Evolutionary conservation across 2,888 invertebrate genomes (phyloP).

Genomic region (Nebria salina): DNA sequence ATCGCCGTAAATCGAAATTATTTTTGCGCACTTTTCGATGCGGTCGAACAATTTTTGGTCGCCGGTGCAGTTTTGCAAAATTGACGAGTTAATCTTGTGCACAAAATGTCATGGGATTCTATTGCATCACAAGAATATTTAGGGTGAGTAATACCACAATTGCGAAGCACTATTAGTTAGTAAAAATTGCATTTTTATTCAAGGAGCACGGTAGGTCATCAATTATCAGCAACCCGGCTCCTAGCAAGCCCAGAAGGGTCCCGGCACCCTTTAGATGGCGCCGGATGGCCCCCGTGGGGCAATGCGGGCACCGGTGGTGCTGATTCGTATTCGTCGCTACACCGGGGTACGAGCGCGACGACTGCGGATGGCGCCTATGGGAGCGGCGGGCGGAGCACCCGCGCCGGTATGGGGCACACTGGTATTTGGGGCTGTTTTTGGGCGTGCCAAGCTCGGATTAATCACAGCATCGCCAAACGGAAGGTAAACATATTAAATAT

Average conservation of each 20-base stretch:
- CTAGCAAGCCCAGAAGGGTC: slow-evolving; percentile 86
- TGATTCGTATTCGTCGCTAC: slow-evolving; percentile 60
- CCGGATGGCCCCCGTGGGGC: slow-evolving; percentile 37
- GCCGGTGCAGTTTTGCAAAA: not conserved
- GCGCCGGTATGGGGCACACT: slow-evolving; percentile 59
- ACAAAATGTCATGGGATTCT: slow-evolving; percentile 84
- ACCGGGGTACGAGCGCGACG: slow-evolving; percentile 50
- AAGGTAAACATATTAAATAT: slow-evolving; percentile 67
- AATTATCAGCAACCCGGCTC: slow-evolving; percentile 83
- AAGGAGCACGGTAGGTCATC: slow-evolving; percentile 82
- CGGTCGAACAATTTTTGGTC: not conserved
- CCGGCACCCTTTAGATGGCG: slow-evolving; percentile 73
- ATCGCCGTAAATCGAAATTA: not conserved
- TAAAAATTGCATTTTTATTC: slow-evolving; percentile 48
- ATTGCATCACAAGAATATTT: slow-evolving; percentile 83
- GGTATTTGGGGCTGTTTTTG: slow-evolving; percentile 81
- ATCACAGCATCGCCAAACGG: slow-evolving; percentile 83
- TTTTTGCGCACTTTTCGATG: not conserved
- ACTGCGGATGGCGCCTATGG: slow-evolving; percentile 24
- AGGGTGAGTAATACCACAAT: slow-evolving; percentile 66
- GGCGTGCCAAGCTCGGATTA: slow-evolving; percentile 77
- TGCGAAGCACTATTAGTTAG: not conserved
- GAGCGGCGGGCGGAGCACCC: slow-evolving; percentile 61
- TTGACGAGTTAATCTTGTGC: not conserved
- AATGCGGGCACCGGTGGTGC: slow-evolving; percentile 47